Evolutionary conservation across 2,888 invertebrate genomes (phyloP).

Genomic region (Harpagoxenus sublaevis): DNA sequence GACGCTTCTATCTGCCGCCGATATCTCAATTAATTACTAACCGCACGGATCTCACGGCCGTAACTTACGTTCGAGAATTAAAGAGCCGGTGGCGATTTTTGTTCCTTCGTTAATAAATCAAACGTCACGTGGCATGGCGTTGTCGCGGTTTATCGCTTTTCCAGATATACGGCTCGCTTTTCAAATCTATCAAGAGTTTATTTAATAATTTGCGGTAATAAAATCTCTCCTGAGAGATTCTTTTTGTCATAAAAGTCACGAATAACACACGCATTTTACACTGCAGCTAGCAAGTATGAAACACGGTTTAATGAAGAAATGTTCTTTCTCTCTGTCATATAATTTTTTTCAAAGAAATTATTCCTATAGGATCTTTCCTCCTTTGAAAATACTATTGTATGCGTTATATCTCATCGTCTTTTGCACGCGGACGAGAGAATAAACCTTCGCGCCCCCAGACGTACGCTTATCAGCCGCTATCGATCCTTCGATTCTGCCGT

Average conservation of each 20-base stretch:
- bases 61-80: slow-evolving; percentile 5
- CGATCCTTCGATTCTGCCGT: not conserved
- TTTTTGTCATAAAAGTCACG: not conserved
- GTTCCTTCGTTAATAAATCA: not conserved
- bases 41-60: not conserved
- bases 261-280: not conserved
- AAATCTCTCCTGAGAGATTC: not conserved
- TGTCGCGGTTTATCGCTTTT: not conserved
- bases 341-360: not conserved
- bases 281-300: not conserved
- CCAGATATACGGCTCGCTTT: not conserved
- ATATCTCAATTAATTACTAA: slow-evolving; percentile 50
- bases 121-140: not conserved
- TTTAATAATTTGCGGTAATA: not conserved
- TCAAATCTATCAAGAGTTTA: not conserved
- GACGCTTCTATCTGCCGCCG: slow-evolving; percentile 28
- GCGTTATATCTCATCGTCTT: slow-evolving; percentile 5
- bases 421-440: not conserved
- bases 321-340: not conserved
- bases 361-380: not conserved
- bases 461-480: slow-evolving; percentile 11
- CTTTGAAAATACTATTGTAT: not conserved
- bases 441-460: not conserved
- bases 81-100: not conserved
- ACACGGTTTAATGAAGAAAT: not conserved